phyloP scores from a whole-genome alignment of 2,797 vertebrate species.

The Pseudomugil tenellus region DNA sequence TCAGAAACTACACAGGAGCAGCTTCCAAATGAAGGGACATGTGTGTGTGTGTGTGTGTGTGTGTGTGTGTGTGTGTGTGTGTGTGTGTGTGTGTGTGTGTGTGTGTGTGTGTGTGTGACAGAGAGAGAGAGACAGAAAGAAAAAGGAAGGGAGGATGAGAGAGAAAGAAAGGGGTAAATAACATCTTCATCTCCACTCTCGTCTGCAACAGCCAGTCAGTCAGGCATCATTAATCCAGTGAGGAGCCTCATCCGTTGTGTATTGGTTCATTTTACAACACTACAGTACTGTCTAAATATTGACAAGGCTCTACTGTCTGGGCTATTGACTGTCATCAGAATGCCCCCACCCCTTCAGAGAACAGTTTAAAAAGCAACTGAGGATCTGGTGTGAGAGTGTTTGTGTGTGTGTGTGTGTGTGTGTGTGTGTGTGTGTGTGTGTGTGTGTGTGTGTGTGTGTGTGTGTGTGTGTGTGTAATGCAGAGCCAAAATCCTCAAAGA shows the following conservation, averaged over 20 bases:
- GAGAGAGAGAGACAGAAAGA: too few relatives aligned
- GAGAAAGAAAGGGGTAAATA: conserved; percentile 61
- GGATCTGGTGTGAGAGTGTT: conserved; percentile 30
- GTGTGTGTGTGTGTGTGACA: conserved; percentile 3
- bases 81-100: conserved; percentile 1
- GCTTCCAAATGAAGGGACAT: conserved; percentile 65
- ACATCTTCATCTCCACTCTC: conserved; percentile 72
- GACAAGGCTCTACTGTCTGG: conserved; percentile 77
- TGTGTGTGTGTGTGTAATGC: not conserved
- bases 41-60: conserved; percentile 1
- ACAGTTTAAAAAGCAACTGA: conserved; percentile 47
- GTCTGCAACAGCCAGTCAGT: conserved; percentile 75
- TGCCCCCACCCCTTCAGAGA: conserved; percentile 56
- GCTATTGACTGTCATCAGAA: conserved; percentile 79
- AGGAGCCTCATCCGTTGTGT: conserved; percentile 74
- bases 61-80: too few relatives aligned
- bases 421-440: not conserved
- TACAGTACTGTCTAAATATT: conserved; percentile 80
- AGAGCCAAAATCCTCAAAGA: not conserved
- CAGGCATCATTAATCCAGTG: conserved; percentile 81
- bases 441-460: too few relatives aligned
- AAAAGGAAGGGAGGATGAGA: not conserved
- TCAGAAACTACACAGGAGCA: conserved; percentile 72
- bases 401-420: not conserved
- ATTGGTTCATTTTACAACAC: conserved; percentile 81